Conservation (phyloP, 2,888 invertebrate species). For the Hypsopygia costalis region DNA sequence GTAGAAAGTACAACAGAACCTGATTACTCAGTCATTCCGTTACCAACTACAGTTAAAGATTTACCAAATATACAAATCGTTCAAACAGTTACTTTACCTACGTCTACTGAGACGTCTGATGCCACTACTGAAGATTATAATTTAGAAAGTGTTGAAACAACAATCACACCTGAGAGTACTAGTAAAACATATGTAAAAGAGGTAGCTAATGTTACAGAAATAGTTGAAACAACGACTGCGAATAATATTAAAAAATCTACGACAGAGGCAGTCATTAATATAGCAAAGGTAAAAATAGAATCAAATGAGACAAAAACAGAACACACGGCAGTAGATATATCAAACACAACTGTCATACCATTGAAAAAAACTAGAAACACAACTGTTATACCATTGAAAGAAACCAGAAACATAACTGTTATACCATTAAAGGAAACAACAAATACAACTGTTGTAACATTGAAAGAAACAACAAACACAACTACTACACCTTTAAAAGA, state of each 20-base stretch:
- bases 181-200: neutral
- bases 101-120: slow-evolving; percentile 30
- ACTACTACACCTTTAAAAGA: neutral
- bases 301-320: slow-evolving; percentile 8
- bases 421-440: slow-evolving; percentile 1
- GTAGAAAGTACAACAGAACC: slow-evolving; percentile 55
- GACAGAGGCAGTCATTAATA: neutral
- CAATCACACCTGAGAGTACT: neutral
- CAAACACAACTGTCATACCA: slow-evolving; percentile 5
- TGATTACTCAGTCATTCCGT: slow-evolving; percentile 64
- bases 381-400: slow-evolving; percentile 7
- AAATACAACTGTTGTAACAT: slow-evolving; percentile 3
- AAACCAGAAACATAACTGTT: slow-evolving; percentile 8
- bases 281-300: neutral
- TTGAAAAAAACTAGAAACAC: slow-evolving; percentile 9
- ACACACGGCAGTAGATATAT: slow-evolving; percentile 14
- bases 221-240: slow-evolving; percentile 14
- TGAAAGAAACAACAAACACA: slow-evolving; percentile 9
- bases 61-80: slow-evolving; percentile 39
- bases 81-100: slow-evolving; percentile 48
- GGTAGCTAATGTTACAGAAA: slow-evolving; percentile 1
- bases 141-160: slow-evolving; percentile 14
- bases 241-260: neutral
- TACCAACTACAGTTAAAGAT: slow-evolving; percentile 46
- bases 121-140: slow-evolving; percentile 11